These are phyloP conservation scores for Nebria ingens DNA, from an alignment of 1,140 invertebrate species.

Conservation along the genomic window DNA sequence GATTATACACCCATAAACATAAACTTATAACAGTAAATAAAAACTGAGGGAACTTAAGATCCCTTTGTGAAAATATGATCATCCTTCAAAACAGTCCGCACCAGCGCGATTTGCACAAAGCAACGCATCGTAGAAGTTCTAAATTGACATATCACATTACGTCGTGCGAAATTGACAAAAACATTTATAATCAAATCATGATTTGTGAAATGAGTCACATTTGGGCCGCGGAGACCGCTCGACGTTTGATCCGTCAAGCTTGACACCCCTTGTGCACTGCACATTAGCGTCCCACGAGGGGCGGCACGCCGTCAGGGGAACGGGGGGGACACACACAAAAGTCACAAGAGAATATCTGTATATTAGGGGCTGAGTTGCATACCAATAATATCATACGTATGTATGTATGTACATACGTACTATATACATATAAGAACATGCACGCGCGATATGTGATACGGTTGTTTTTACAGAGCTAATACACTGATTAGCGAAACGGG, in stretches of 20 bases:
- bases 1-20: too few relatives aligned
- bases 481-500: not conserved
- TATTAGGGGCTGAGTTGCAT: too few relatives aligned
- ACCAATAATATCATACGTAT: not conserved
- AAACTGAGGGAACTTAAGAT: too few relatives aligned
- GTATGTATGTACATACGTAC: not conserved
- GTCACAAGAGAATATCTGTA: not conserved
- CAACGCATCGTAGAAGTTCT: too few relatives aligned
- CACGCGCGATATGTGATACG: not conserved
- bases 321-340: not conserved
- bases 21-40: too few relatives aligned
- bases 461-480: not conserved
- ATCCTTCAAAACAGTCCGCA: too few relatives aligned
- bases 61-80: too few relatives aligned
- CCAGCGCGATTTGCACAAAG: too few relatives aligned
- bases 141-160: not conserved
- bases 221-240: too few relatives aligned
- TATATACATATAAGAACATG: too few relatives aligned
- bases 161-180: conserved; percentile 3
- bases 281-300: not conserved
- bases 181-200: conserved; percentile 16
- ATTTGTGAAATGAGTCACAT: conserved; percentile 18
- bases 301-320: not conserved
- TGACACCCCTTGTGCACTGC: conserved; percentile 18
- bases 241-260: conserved; percentile 21